Evolutionary conservation across 2,888 invertebrate genomes (phyloP), one percentile per base, ranked within the genome.

Genomic region (Opisthograptis luteolata): DNA sequence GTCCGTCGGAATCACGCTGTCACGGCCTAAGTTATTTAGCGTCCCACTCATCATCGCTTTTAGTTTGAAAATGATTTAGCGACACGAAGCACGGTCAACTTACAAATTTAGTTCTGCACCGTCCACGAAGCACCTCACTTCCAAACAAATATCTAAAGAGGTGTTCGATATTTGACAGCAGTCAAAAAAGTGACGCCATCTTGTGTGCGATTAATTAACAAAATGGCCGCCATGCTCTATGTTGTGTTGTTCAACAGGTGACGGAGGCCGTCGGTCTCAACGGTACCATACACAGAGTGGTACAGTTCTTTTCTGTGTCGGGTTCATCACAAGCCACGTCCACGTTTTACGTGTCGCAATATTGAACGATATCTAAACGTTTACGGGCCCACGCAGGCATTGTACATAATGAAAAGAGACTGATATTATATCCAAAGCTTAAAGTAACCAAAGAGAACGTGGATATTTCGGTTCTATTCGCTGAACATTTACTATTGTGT

Each of bases 281-380:
- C 92, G 91, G 92, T 84, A 92, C 92, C 85, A 91, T 92, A 79
- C 91, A 92, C 89, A 90, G 92, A 87, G 88, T 92, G 91, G 92
- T 92, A 80, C 92, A 92, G 73, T 92, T 92, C 91, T 92, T 92
- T 92, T 92, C 92, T 76, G 88, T 92, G 80, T 87, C 89, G 81
- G 92, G 92, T 87, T 91, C 92, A 73, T 84, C 92, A 77, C 91
- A 92, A 84, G 92, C 92, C 89, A 91, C 91, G 59, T 92, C 92
- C 77, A 92, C 92, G 83, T 92, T 92, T 92, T 92, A 92, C 87
- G 92, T 92, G 79, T 92, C 92, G 77, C 91, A 92, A 80, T 92
- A 91, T 83, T 92, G 88, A 91, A 69, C 66, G 75, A 76, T 71
- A n/a, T n/a, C n/a, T n/a, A 70, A 70, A 39, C 68, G 63, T 75